Conservation (phyloP, 2,888 invertebrate species). For the Eupithecia pulchellata region DNA sequence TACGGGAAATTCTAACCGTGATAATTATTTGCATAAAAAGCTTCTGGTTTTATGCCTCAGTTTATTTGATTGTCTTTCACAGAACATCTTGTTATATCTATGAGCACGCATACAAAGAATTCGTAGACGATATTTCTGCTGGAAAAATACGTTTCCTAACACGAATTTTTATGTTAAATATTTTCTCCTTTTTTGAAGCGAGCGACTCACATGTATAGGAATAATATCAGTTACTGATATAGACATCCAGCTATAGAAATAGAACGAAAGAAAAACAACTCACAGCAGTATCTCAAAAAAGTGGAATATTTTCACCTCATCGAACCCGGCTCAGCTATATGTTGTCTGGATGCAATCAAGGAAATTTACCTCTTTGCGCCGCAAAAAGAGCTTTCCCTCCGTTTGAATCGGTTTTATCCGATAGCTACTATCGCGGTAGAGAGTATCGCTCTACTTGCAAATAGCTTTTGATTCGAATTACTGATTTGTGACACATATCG, state of each 20-base stretch:
- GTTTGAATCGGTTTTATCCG: constrained; percentile 49
- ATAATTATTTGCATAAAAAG: background rate
- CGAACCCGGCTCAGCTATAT: constrained; percentile 21
- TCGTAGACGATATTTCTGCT: background rate
- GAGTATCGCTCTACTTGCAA: constrained; percentile 7
- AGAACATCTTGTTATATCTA: background rate
- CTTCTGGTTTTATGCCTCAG: background rate
- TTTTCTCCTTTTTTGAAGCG: background rate
- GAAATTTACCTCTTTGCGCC: constrained; percentile 40
- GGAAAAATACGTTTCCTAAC: background rate
- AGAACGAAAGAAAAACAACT: background rate
- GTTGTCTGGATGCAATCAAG: constrained; percentile 35
- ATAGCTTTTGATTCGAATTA: background rate
- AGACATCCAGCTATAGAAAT: background rate
- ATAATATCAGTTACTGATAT: background rate
- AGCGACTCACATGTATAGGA: background rate
- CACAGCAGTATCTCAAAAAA: constrained; percentile 18
- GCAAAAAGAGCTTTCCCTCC: constrained; percentile 37
- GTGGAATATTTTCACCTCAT: constrained; percentile 21
- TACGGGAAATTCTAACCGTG: background rate
- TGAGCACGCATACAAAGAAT: background rate
- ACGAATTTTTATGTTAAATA: background rate
- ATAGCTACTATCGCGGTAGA: constrained; percentile 29
- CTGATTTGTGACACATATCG: background rate
- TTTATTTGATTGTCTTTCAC: background rate